Conservation (phyloP, 23 tunicate species). For the Pegea sp. region DNA sequence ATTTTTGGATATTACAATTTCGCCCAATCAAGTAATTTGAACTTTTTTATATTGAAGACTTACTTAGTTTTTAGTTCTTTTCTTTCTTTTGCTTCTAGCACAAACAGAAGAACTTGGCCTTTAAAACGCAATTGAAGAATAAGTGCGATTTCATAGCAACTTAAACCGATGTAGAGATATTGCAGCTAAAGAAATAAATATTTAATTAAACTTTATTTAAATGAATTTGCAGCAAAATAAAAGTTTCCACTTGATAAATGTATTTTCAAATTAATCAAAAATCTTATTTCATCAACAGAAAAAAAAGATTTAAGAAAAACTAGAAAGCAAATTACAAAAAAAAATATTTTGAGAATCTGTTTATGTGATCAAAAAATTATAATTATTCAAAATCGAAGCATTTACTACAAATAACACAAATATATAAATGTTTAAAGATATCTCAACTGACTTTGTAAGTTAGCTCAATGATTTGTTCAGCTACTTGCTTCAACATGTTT, state of each 20-base stretch:
- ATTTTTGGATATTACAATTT: background rate
- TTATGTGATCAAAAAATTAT: no score
- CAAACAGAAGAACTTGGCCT: constrained; percentile 68
- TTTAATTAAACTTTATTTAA: background rate
- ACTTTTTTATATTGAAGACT: background rate
- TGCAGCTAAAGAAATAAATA: constrained; percentile 15
- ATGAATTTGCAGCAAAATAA: no score
- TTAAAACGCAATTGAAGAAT: constrained; percentile 50
- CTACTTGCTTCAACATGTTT: constrained; percentile 79
- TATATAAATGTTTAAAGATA: background rate
- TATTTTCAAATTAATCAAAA: no score
- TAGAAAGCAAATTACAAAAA: no score
- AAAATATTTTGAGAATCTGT: no score
- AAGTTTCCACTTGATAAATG: no score
- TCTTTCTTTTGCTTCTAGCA: constrained; percentile 41
- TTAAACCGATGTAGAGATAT: constrained; percentile 61
- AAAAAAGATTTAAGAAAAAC: no score
- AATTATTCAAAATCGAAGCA: background rate
- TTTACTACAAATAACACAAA: background rate
- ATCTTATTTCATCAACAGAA: no score
- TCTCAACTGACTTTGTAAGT: constrained; percentile 26
- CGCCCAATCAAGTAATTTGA: no score
- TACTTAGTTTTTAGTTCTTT: constrained; percentile 1
- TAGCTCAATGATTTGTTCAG: constrained; percentile 38
- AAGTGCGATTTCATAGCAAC: constrained; percentile 41